Base-by-base conservation (phyloP, 2,113 vertebrate genomes). In the Malurus alboscapulatus region DNA sequence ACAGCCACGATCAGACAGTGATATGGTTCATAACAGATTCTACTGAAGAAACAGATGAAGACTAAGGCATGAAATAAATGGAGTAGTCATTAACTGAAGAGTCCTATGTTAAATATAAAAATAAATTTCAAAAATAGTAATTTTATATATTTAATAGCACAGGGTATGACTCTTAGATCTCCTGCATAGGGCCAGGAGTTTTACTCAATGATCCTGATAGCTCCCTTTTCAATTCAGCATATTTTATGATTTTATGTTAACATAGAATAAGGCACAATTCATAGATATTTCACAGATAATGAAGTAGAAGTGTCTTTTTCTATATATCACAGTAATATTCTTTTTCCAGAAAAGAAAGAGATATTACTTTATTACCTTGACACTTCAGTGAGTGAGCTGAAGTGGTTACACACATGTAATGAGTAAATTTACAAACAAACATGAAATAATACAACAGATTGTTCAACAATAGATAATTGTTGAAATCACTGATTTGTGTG, bases 11-110 rank as follows among this genome's bases (percentile, higher is more conserved):
- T 63, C 27, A 63, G 38, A 32, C 17, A 38, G 6, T 47, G 48
- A 7, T 22, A 63, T 45, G 26, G 34, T 10, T 53, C 36, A 45
- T 17, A 62, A 5, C 3, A 54, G 26, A 63, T 63, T 10, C 27
- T 32, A 12, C 11, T 21, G 47, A 54, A 38, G 40, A 63, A 54
- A 47, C 20, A 26, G 27, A 3, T 26, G 38, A 63, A 38, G 26
- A 53, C 2, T 14, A 73, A 63, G 17, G 10, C 11, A 32, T 47
- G 14, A 0, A 1, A 73, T 47, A 38, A 38, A 54, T 21, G 27
- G 6, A 54, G 17, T 38, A 73, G 21, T 21, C 14, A 47, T 22
- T 63, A 47, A 63, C 26, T 54, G 27, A 84, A 21, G 9, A 63
- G 10, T 27, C 32, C 22, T 38, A 17, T 54, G 15, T 9, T n/a